Evolutionary conservation across 1,140 invertebrate genomes (phyloP).

Genomic region (Ridgeia piscesae): DNA sequence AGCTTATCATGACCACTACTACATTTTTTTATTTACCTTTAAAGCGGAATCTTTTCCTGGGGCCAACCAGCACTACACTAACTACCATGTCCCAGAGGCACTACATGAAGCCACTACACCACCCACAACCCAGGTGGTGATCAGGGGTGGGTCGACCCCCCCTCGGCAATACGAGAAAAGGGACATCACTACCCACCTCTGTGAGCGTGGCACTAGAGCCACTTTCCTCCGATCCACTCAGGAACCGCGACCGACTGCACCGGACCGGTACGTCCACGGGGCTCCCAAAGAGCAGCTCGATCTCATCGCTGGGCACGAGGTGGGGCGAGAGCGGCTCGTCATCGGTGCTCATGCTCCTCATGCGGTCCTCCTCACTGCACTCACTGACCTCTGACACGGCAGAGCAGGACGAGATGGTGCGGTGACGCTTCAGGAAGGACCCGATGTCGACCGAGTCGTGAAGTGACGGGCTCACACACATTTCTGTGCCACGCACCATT

Average conservation of each 20-base stretch:
- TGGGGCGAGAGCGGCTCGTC: slow-evolving; percentile 27
- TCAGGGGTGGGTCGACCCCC: not conserved
- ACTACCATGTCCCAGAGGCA: not conserved
- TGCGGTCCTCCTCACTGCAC: slow-evolving; percentile 24
- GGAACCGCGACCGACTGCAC: slow-evolving; percentile 18
- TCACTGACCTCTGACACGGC: slow-evolving; percentile 18
- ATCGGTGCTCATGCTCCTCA: slow-evolving; percentile 16
- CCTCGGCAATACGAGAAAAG: no score
- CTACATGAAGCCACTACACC: not conserved
- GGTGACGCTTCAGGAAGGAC: slow-evolving; percentile 38
- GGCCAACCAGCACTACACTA: not conserved
- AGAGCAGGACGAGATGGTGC: slow-evolving; percentile 19
- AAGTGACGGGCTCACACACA: slow-evolving; percentile 45
- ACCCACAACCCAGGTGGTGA: not conserved
- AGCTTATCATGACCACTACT: not conserved
- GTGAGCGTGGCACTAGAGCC: slow-evolving; percentile 22
- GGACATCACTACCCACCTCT: slow-evolving; percentile 21
- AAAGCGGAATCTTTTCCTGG: not conserved
- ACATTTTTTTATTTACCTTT: not conserved
- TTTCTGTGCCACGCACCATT: slow-evolving; percentile 55
- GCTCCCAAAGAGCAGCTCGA: not conserved
- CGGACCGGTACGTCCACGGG: not conserved
- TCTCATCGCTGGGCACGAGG: not conserved
- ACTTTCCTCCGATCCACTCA: slow-evolving; percentile 33
- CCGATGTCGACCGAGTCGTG: slow-evolving; percentile 45